Percentiles rank a stretch among this genome's conserved stretches.
Conservation (phyloP, 2,888 invertebrate genomes). For the Apotomis betuletana region DNA sequence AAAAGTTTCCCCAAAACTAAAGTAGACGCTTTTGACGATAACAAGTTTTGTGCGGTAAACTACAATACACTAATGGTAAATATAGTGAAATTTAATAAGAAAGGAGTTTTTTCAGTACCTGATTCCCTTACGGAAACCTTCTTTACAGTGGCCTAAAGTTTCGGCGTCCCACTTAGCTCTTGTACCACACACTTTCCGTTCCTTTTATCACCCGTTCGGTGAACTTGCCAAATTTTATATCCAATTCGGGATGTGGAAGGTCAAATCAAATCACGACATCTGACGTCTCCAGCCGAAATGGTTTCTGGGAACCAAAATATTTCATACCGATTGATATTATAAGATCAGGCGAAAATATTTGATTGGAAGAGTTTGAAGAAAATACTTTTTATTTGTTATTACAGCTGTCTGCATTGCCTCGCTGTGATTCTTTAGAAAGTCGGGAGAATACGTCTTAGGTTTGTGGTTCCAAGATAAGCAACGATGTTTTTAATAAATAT, state of each 20-base stretch:
- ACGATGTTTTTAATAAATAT: too few relatives aligned
- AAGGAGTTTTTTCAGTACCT: too few relatives aligned
- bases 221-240: slow-evolving; percentile 33
- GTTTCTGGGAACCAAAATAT: background rate
- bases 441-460: too few relatives aligned
- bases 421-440: background rate
- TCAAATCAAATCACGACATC: slow-evolving; percentile 23
- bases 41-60: too few relatives aligned
- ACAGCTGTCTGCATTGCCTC: background rate
- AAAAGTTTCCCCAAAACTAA: too few relatives aligned
- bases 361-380: background rate
- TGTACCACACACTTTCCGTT: background rate
- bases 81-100: too few relatives aligned
- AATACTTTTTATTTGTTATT: background rate
- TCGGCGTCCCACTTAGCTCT: background rate
- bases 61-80: too few relatives aligned
- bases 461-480: too few relatives aligned
- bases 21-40: too few relatives aligned
- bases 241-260: slow-evolving; percentile 21
- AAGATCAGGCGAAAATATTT: background rate
- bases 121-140: too few relatives aligned
- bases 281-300: background rate
- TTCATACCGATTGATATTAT: background rate
- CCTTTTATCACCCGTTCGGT: slow-evolving; percentile 27
- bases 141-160: background rate